Evolutionary conservation across 2,888 invertebrate genomes (phyloP), one percentile per base, ranked within the genome.

Genomic region (Folsomia candida): DNA sequence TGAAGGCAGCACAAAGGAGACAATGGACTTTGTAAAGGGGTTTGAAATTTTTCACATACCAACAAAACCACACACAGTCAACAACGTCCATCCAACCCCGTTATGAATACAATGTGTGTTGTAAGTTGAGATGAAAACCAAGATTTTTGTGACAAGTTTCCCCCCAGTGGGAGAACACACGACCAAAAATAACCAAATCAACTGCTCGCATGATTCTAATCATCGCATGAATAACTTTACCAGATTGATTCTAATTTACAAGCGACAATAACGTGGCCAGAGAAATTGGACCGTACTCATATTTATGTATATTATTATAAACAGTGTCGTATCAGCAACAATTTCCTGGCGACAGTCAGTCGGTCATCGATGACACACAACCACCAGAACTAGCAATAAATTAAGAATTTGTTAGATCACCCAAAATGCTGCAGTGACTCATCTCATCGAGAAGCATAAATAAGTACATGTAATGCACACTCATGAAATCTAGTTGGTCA

Each of bases 1-100:
- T 14, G 6, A 37, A 37, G 37, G 14, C 37, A 20, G 54, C 20
- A 54, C 47, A 54, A 54, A 14, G 54, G 54, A 54, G 22, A 54
- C 22, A 54, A 54, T 18, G 22, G 54, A 18, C 6, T 6, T 54
- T 22, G 4, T 47, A 20, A 18, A 54, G 54, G 37, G 37, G 22
- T 22, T 54, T 54, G 54, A n/a, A 54, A 54, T 54, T 14, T n/a
- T 54, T 54, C 54, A 54, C 18, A 54, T 54, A 54, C 54, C 54
- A 54, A 22, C 18, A 54, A 54, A 54, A 54, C 54, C 54, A 54
- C 54, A 54, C 54, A 54, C 54, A 54, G 54, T 54, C 54, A 22
- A 54, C 54, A 22, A 54, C 20, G n/a, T 37, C 37, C 37, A 37
- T 14, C 4, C 37, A 4, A 37, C 14, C 4, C 14, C 18, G 47